Percentiles rank a stretch among this genome's conserved stretches.
These are phyloP conservation scores for Neoarius graeffei DNA, from an alignment of 2,113 vertebrate genomes.

Conservation along the genomic window DNA sequence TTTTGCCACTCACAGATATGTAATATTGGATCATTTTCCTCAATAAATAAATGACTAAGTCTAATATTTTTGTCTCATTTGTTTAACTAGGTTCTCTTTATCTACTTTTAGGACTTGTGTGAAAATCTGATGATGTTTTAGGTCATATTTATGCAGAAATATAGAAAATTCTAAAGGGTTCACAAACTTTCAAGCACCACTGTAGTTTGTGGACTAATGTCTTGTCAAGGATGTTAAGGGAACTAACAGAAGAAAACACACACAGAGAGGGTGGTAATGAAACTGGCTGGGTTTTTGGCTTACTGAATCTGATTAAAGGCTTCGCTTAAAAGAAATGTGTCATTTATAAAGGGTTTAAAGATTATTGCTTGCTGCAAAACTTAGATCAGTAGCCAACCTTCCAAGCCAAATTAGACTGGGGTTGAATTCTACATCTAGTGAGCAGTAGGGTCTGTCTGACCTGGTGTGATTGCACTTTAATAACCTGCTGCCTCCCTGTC, in stretches of 20 bases:
- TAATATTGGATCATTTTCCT: no score
- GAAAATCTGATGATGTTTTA: no score
- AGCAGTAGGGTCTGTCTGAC: conserved; percentile 16
- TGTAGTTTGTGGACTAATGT: background rate
- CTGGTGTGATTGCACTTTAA: conserved; percentile 24
- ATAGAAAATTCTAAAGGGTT: no score
- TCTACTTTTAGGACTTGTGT: no score
- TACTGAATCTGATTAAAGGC: background rate
- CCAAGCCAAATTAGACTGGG: background rate
- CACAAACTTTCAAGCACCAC: background rate
- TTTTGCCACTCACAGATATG: no score
- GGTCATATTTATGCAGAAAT: no score
- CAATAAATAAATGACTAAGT: no score
- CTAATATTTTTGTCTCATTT: no score
- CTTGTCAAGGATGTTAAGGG: background rate
- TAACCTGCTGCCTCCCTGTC: background rate
- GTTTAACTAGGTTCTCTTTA: no score
- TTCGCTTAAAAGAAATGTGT: background rate
- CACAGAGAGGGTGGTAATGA: background rate
- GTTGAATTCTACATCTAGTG: conserved; percentile 13
- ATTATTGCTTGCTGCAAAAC: background rate
- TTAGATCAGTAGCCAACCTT: background rate
- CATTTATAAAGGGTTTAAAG: background rate
- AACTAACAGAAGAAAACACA: background rate
- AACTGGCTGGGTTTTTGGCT: background rate